phyloP scores from a whole-genome alignment of 2,797 vertebrate genomes.

The Poecilia gillii region DNA sequence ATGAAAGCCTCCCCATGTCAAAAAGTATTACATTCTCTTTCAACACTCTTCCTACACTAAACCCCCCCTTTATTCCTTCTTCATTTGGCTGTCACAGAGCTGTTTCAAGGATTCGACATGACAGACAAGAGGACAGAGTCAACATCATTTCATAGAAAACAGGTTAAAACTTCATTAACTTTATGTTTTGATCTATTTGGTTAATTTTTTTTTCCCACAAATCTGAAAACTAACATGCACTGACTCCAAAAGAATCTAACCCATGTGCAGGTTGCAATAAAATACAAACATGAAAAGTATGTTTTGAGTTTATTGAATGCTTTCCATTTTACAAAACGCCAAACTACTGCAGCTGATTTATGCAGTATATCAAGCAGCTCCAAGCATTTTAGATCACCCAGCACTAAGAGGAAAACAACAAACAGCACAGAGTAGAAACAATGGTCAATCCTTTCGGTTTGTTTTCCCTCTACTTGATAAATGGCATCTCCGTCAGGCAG shows the following conservation, averaged over 20 bases:
- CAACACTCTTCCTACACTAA: constrained; percentile 38
- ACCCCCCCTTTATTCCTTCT: constrained; percentile 18
- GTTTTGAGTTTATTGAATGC: constrained; percentile 25
- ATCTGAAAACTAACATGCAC: constrained; percentile 26
- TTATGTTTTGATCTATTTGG: not conserved
- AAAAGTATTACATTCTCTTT: constrained; percentile 41
- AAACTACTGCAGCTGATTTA: constrained; percentile 27
- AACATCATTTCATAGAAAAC: constrained; percentile 1
- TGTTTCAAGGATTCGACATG: constrained; percentile 31
- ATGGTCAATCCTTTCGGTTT: constrained; percentile 15
- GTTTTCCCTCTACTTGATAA: constrained; percentile 29
- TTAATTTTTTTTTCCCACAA: not conserved
- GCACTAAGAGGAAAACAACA: constrained; percentile 19
- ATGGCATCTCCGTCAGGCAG: constrained; percentile 16
- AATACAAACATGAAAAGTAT: constrained; percentile 25
- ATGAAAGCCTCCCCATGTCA: constrained; percentile 52
- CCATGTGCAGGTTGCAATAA: constrained; percentile 3
- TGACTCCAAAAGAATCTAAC: not conserved
- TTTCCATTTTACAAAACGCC: constrained; percentile 26
- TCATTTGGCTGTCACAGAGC: constrained; percentile 21
- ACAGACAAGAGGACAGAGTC: constrained; percentile 17
- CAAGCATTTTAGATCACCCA: constrained; percentile 10
- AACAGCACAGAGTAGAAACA: constrained; percentile 32
- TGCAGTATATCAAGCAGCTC: constrained; percentile 4
- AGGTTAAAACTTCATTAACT: not conserved